A percentile compares a stretch with the other conserved stretches of the same genome.
Evolutionary conservation across 1,140 invertebrate species (phyloP).

Genomic region (Calosoma granatense): DNA sequence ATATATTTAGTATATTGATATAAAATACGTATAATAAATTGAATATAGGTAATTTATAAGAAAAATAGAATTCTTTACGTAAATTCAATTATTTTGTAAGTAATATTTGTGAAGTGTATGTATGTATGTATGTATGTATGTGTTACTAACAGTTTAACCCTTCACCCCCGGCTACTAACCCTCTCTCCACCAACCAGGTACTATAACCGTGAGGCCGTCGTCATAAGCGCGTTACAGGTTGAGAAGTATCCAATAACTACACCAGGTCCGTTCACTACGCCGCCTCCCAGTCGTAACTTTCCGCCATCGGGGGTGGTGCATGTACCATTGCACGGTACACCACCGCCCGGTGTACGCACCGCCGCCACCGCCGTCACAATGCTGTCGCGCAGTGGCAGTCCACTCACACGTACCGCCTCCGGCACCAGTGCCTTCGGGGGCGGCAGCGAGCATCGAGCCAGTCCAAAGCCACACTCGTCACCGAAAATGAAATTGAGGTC

Average conservation of each 20-base stretch:
- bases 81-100: too few relatives aligned
- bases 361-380: slow-evolving; percentile 30
- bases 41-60: too few relatives aligned
- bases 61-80: too few relatives aligned
- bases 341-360: slow-evolving; percentile 27
- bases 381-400: slow-evolving; percentile 35
- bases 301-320: slow-evolving; percentile 24
- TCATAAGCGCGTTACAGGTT: slow-evolving; percentile 85
- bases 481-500: slow-evolving; percentile 89
- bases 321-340: slow-evolving; percentile 26
- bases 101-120: too few relatives aligned
- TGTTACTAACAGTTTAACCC: not conserved
- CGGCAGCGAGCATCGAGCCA: slow-evolving; percentile 37
- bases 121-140: too few relatives aligned
- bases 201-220: slow-evolving; percentile 84
- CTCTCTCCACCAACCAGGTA: slow-evolving; percentile 45
- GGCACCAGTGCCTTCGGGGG: slow-evolving; percentile 33
- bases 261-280: slow-evolving; percentile 63
- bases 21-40: too few relatives aligned
- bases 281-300: slow-evolving; percentile 45
- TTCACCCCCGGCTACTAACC: not conserved
- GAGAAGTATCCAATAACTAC: slow-evolving; percentile 84
- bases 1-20: too few relatives aligned
- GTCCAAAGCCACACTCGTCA: slow-evolving; percentile 60
- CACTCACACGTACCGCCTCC: slow-evolving; percentile 25